Evolutionary conservation across 2,113 vertebrate genomes (phyloP).

Genomic region (Salvator merianae): DNA sequence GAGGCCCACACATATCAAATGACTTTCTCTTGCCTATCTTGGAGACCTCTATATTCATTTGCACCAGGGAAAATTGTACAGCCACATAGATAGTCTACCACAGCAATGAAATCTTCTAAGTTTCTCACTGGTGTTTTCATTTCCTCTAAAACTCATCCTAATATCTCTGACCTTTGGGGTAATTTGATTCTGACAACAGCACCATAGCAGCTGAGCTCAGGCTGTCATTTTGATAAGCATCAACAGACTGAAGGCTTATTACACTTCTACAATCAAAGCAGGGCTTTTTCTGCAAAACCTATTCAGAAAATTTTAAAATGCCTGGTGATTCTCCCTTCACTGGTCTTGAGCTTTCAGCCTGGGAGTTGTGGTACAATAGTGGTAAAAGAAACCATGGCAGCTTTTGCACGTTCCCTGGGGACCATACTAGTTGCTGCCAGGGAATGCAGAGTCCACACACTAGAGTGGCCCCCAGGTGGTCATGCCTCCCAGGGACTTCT

Average conservation of each 20-base stretch:
- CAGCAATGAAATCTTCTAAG: constrained; percentile 25
- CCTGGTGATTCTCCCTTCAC: background rate
- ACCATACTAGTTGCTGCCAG: too few relatives aligned
- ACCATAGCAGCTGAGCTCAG: constrained; percentile 44
- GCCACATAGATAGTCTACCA: constrained; percentile 37
- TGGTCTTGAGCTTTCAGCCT: constrained; percentile 9
- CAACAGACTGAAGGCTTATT: constrained; percentile 38
- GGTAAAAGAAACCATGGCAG: constrained; percentile 1
- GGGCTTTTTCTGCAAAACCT: background rate
- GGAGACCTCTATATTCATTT: background rate
- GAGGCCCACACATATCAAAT: constrained; percentile 34
- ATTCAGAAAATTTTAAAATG: constrained; percentile 13
- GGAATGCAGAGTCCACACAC: too few relatives aligned
- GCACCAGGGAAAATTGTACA: constrained; percentile 39
- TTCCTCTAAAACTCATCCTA: constrained; percentile 54
- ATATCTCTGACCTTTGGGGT: constrained; percentile 72
- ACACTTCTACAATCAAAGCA: constrained; percentile 45
- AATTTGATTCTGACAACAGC: constrained; percentile 65
- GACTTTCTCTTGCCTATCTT: background rate
- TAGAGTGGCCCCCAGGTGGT: too few relatives aligned
- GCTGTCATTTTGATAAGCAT: constrained; percentile 45
- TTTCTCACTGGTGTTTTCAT: constrained; percentile 58
- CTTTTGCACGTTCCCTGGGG: background rate
- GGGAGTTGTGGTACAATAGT: constrained; percentile 17
- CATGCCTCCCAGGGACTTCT: too few relatives aligned